Evolutionary conservation across 1,140 invertebrate genomes (phyloP).

Genomic region (Ericerus pela): DNA sequence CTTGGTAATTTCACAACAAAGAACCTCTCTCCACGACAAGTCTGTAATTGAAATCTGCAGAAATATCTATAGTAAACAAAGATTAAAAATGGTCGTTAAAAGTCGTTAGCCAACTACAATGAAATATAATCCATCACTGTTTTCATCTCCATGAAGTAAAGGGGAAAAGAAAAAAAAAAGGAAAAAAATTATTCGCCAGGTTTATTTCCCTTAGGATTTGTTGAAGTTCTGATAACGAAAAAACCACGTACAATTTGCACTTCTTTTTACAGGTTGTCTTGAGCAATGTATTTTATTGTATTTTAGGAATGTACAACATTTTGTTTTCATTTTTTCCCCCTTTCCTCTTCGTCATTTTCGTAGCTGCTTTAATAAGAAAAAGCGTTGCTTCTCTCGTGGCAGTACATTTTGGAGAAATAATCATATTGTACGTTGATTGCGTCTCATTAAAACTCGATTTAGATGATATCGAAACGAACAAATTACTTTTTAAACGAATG

Average conservation of each 20-base stretch:
- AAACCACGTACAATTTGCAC: conserved; percentile 10
- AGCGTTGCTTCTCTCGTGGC: too few species aligned
- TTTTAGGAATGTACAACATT: too few species aligned
- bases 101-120: conserved; percentile 7
- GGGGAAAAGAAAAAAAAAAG: too few species aligned
- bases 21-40: too few species aligned
- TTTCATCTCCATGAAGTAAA: too few species aligned
- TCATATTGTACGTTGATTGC: neutral
- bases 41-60: neutral
- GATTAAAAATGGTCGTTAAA: conserved; percentile 9
- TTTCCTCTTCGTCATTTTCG: too few species aligned
- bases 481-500: conserved; percentile 8
- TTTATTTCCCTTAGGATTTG: conserved; percentile 4
- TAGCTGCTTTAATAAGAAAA: conserved; percentile 7
- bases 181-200: conserved; percentile 6
- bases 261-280: conserved; percentile 1
- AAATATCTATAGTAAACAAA: neutral
- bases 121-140: conserved; percentile 6
- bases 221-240: conserved; percentile 1
- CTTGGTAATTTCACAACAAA: too few species aligned
- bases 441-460: conserved; percentile 3
- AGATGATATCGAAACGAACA: neutral
- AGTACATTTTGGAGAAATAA: conserved; percentile 1
- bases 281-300: conserved; percentile 1
- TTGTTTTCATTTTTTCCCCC: neutral